Evolutionary conservation across 30 jellyfish, hydroid and myxozoan species (phyloP).

Genomic region (Nemopilema nomurai): DNA sequence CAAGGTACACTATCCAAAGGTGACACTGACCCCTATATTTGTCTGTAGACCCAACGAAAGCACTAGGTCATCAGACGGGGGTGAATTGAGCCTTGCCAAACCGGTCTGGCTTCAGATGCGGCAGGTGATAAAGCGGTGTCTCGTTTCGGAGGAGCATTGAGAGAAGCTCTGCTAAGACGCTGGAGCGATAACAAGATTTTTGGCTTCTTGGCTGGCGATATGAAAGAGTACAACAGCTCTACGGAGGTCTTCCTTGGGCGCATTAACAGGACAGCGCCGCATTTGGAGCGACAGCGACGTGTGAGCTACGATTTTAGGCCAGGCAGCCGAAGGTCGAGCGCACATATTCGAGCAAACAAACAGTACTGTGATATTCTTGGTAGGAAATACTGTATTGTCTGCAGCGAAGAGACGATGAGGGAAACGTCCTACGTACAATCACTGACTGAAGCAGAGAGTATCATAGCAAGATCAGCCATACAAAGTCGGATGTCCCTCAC

Average conservation of each 20-base stretch:
- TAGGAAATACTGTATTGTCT: slow-evolving; percentile 8
- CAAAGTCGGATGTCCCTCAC: not conserved
- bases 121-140: no score
- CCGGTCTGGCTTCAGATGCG: no score
- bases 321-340: no score
- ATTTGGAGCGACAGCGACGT: not conserved
- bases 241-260: not conserved
- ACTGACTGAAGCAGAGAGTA: slow-evolving; percentile 6
- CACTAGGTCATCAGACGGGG: not conserved
- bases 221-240: not conserved
- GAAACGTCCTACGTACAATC: slow-evolving; percentile 5
- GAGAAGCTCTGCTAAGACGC: not conserved
- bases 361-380: slow-evolving; percentile 23
- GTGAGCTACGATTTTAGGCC: slow-evolving; percentile 9
- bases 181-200: not conserved
- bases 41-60: no score
- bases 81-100: no score
- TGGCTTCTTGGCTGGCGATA: not conserved
- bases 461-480: not conserved
- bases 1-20: no score
- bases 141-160: not conserved
- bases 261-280: not conserved
- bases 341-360: not conserved
- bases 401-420: slow-evolving; percentile 25
- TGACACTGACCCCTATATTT: no score